Conservation (phyloP, 1,140 invertebrate genomes). For the Cecropterus lyciades region DNA sequence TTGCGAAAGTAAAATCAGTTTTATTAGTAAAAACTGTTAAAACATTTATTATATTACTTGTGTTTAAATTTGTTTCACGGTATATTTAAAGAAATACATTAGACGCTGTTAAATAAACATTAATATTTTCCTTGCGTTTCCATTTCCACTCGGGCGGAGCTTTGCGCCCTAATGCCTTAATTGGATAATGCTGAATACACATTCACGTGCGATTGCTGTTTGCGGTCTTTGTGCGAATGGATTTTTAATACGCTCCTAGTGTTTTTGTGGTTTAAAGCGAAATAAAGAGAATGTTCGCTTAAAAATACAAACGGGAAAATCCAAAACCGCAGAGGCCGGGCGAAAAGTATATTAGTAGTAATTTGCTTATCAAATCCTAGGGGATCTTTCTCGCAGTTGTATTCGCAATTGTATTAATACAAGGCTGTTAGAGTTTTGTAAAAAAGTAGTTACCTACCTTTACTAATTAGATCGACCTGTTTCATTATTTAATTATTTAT, state of each 20-base stretch:
- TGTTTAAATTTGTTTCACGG: background rate
- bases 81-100: slow-evolving; percentile 12
- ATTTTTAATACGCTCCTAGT: slow-evolving; percentile 25
- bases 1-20: too few relatives aligned
- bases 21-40: background rate
- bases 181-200: slow-evolving; percentile 33
- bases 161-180: slow-evolving; percentile 33
- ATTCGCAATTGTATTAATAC: too few relatives aligned
- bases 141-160: slow-evolving; percentile 27
- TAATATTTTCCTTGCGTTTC: slow-evolving; percentile 30
- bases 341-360: too few relatives aligned
- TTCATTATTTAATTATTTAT: too few relatives aligned
- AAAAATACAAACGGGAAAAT: background rate
- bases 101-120: slow-evolving; percentile 32
- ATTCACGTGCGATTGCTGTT: slow-evolving; percentile 34
- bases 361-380: too few relatives aligned
- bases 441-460: too few relatives aligned
- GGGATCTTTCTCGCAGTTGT: too few relatives aligned
- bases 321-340: too few relatives aligned
- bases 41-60: background rate
- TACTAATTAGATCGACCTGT: too few relatives aligned
- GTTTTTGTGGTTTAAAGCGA: slow-evolving; percentile 7
- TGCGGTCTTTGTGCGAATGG: slow-evolving; percentile 30
- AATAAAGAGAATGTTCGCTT: background rate
- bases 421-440: too few relatives aligned